Evolutionary conservation across 2,888 invertebrate species (phyloP).

Genomic region (Athalia circularis): DNA sequence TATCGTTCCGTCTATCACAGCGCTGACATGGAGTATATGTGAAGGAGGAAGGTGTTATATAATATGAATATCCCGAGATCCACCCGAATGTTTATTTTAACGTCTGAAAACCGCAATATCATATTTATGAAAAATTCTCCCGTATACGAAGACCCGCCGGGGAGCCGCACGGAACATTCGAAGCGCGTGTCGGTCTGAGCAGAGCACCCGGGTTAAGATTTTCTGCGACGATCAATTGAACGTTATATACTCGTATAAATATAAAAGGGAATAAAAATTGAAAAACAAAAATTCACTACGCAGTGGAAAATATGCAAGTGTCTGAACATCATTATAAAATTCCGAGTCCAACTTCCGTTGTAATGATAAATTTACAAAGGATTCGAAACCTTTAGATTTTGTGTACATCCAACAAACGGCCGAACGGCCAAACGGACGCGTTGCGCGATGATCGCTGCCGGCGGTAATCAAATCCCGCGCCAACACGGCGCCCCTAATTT

Average conservation of each 20-base stretch:
- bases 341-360: too few species aligned
- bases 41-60: background rate
- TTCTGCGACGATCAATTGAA: too few species aligned
- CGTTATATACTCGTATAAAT: too few species aligned
- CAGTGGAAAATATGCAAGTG: too few species aligned
- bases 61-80: slow-evolving; percentile 22
- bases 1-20: slow-evolving; percentile 27
- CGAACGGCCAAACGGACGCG: too few species aligned
- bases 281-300: too few species aligned
- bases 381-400: background rate
- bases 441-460: background rate
- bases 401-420: background rate
- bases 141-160: too few species aligned
- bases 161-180: too few species aligned
- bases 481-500: slow-evolving; percentile 30
- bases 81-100: slow-evolving; percentile 18
- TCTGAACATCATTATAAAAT: too few species aligned
- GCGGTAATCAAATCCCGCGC: slow-evolving; percentile 29
- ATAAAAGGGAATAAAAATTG: too few species aligned
- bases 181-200: background rate
- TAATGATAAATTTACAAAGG: background rate
- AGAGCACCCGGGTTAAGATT: too few species aligned
- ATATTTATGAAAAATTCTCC: slow-evolving; percentile 25
- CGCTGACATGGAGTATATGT: slow-evolving; percentile 10
- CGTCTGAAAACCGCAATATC: slow-evolving; percentile 13